These are phyloP conservation scores for Calycopis cecrops DNA, from an alignment of 1,140 invertebrate species.

Conservation along the genomic window DNA sequence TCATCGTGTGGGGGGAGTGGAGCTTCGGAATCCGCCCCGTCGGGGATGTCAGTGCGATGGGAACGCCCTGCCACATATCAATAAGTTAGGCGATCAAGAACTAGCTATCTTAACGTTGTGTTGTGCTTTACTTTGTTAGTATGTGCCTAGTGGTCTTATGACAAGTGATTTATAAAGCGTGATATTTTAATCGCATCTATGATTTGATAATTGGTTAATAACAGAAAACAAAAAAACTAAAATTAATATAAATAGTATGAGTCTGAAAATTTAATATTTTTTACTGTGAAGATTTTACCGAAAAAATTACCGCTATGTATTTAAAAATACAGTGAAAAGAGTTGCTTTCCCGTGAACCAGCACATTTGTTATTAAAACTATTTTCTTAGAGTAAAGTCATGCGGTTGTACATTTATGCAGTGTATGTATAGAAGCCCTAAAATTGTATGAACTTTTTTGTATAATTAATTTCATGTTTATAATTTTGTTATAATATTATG, in stretches of 20 bases:
- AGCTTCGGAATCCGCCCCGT: conserved; percentile 68
- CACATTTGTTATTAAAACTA: too few relatives aligned
- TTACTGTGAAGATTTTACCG: too few relatives aligned
- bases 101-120: conserved; percentile 8
- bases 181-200: conserved; percentile 1
- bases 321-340: too few relatives aligned
- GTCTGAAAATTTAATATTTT: too few relatives aligned
- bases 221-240: neutral
- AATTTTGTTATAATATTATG: too few relatives aligned
- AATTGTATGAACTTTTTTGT: too few relatives aligned
- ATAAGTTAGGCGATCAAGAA: conserved; percentile 64
- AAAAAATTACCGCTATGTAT: too few relatives aligned
- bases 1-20: conserved; percentile 67
- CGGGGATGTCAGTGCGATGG: conserved; percentile 76
- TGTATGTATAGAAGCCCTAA: too few relatives aligned
- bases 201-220: neutral
- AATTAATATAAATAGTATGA: neutral
- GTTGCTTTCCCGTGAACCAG: too few relatives aligned
- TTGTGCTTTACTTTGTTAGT: conserved; percentile 18
- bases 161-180: conserved; percentile 16
- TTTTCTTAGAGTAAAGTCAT: too few relatives aligned
- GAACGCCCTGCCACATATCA: conserved; percentile 74
- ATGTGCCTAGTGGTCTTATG: conserved; percentile 18
- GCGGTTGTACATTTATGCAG: too few relatives aligned
- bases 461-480: too few relatives aligned